Percentiles rank a stretch among this genome's conserved stretches.
phyloP scores from a whole-genome alignment of 2,113 vertebrate species.

The Labrus mixtus region DNA sequence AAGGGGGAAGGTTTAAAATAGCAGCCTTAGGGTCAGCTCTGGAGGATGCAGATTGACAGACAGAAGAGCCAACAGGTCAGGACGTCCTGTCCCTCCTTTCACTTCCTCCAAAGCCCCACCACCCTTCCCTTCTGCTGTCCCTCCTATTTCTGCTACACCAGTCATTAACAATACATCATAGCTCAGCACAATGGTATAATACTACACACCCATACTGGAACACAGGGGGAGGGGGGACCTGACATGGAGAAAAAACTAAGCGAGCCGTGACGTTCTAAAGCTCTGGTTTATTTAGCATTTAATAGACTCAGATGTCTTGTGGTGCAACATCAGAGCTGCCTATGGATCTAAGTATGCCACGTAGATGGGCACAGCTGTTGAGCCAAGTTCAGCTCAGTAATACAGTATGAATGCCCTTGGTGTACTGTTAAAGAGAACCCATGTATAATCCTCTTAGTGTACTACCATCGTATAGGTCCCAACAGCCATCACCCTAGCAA shows the following conservation, averaged over 20 bases:
- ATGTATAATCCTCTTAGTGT: constrained; percentile 74
- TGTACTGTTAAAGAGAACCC: constrained; percentile 40
- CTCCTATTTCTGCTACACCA: constrained; percentile 47
- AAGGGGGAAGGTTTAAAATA: constrained; percentile 54
- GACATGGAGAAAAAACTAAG: constrained; percentile 22
- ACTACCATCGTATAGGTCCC: constrained; percentile 48
- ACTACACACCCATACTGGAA: constrained; percentile 41
- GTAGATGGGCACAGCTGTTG: constrained; percentile 29
- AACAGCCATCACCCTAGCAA: constrained; percentile 65
- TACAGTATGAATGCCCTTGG: constrained; percentile 31
- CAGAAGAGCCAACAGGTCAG: constrained; percentile 70
- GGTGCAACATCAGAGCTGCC: not conserved
- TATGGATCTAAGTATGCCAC: not conserved
- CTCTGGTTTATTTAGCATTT: constrained; percentile 11
- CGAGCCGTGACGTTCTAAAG: not conserved
- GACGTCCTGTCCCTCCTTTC: constrained; percentile 56
- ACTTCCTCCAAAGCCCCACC: constrained; percentile 63
- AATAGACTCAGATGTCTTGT: constrained; percentile 7
- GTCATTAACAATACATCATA: constrained; percentile 76
- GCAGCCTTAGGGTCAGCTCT: constrained; percentile 50
- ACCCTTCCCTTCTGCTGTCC: constrained; percentile 59
- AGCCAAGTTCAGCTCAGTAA: constrained; percentile 19
- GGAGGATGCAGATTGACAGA: constrained; percentile 65
- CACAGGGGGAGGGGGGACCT: constrained; percentile 10
- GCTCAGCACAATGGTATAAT: constrained; percentile 51